Conservation (phyloP, 2,888 invertebrate genomes). For the Alcis repandata region DNA sequence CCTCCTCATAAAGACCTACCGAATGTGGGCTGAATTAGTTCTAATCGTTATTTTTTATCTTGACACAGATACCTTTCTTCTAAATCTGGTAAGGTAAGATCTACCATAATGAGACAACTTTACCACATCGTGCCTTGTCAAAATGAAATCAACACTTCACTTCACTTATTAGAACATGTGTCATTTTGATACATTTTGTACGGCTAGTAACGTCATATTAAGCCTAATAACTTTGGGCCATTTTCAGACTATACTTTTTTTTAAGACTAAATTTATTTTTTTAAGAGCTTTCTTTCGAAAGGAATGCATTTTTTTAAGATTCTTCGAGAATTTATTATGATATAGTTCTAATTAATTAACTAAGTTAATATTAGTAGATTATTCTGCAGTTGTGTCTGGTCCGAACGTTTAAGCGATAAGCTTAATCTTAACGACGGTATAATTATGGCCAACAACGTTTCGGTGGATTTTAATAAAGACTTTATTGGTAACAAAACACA, state of each 20-base stretch:
- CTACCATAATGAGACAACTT: neutral
- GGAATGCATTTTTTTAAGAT: too few species aligned
- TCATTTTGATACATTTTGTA: neutral
- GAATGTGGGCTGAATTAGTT: slow-evolving; percentile 71
- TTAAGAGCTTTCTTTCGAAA: too few species aligned
- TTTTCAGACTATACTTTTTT: too few species aligned
- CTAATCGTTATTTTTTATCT: slow-evolving; percentile 71
- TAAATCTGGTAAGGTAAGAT: slow-evolving; percentile 25
- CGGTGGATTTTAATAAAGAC: slow-evolving; percentile 67
- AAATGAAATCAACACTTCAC: neutral
- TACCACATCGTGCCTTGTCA: slow-evolving; percentile 13
- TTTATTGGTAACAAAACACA: slow-evolving; percentile 70
- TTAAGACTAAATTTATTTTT: too few species aligned
- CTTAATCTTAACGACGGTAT: slow-evolving; percentile 74
- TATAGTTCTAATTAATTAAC: too few species aligned
- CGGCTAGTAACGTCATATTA: too few species aligned
- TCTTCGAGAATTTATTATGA: neutral
- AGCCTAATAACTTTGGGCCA: too few species aligned
- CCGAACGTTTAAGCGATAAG: slow-evolving; percentile 71
- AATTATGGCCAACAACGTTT: slow-evolving; percentile 64
- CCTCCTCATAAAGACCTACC: slow-evolving; percentile 73
- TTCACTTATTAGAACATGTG: too few species aligned
- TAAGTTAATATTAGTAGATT: slow-evolving; percentile 49
- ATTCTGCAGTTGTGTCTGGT: slow-evolving; percentile 60
- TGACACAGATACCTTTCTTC: slow-evolving; percentile 57